Percentiles rank a stretch among this genome's conserved stretches.
phyloP scores from a whole-genome alignment of 1,140 invertebrate species.

The Halictus rubicundus region DNA sequence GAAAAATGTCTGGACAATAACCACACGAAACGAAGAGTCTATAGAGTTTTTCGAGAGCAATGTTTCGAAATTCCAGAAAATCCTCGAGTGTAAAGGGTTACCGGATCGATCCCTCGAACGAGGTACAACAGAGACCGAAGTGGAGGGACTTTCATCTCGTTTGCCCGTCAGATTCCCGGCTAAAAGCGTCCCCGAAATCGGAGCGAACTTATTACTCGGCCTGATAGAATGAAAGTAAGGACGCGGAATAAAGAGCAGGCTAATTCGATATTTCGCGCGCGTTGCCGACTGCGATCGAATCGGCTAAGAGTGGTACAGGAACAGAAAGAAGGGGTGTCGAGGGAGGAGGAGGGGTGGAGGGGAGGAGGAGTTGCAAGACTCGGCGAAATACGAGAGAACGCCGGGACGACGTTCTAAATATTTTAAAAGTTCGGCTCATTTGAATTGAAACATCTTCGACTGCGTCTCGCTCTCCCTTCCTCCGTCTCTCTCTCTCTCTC shows the following conservation, averaged over 20 bases:
- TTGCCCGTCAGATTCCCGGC: background rate
- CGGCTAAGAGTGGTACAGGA: conserved; percentile 6
- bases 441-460: conserved; percentile 70
- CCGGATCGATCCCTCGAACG: too few relatives aligned
- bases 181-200: background rate
- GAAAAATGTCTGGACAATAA: too few relatives aligned
- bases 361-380: too few relatives aligned
- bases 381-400: conserved; percentile 18
- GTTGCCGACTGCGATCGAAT: conserved; percentile 39
- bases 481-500: too few relatives aligned
- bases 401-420: conserved; percentile 65
- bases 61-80: too few relatives aligned
- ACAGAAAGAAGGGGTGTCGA: background rate
- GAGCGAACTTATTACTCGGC: background rate
- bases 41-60: too few relatives aligned
- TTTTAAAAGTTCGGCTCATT: conserved; percentile 72
- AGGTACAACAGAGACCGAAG: too few relatives aligned
- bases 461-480: conserved; percentile 17
- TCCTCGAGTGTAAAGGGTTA: too few relatives aligned
- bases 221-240: conserved; percentile 51
- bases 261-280: conserved; percentile 62
- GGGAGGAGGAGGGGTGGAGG: background rate
- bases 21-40: too few relatives aligned
- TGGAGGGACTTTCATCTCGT: background rate
- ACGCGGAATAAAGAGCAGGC: conserved; percentile 52